A percentile compares a stretch with the other conserved stretches of the same genome.
Evolutionary conservation across 30 jellyfish, hydroid and myxozoan genomes (phyloP).

Genomic region (Chrysaora quinquecirrha): DNA sequence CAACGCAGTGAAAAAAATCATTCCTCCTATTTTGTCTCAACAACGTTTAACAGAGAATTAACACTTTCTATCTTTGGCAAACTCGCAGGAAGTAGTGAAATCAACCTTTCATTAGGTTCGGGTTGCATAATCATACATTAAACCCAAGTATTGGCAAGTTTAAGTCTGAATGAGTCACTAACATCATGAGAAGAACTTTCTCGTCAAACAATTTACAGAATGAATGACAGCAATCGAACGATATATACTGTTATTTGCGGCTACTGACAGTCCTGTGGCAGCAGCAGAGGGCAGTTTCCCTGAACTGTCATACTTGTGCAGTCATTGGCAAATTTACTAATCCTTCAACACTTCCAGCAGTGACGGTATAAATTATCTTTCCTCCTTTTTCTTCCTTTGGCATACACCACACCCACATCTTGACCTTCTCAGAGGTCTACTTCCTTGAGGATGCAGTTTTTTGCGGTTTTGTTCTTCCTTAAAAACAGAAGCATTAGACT

Average conservation of each 20-base stretch:
- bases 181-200: slow-evolving; percentile 13
- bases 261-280: slow-evolving; percentile 44
- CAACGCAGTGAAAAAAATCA: not conserved
- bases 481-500: not conserved
- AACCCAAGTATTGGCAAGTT: slow-evolving; percentile 6
- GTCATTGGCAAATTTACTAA: slow-evolving; percentile 9
- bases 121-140: not conserved
- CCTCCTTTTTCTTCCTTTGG: slow-evolving; percentile 9
- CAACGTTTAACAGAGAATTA: too few relatives aligned
- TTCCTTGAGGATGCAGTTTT: not conserved
- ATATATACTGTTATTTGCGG: slow-evolving; percentile 7
- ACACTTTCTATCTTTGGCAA: too few relatives aligned
- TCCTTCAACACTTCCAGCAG: slow-evolving; percentile 35
- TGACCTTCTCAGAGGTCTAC: too few relatives aligned
- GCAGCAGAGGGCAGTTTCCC: slow-evolving; percentile 55
- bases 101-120: too few relatives aligned
- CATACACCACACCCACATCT: slow-evolving; percentile 16
- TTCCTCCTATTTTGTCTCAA: too few relatives aligned
- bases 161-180: slow-evolving; percentile 11
- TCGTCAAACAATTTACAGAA: slow-evolving; percentile 5
- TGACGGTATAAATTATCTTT: slow-evolving; percentile 24
- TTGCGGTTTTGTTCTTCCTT: slow-evolving; percentile 24
- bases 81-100: too few relatives aligned
- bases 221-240: slow-evolving; percentile 18
- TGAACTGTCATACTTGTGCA: slow-evolving; percentile 8